Conservation (phyloP, 2,797 vertebrate species). For the Peromyscus eremicus region DNA sequence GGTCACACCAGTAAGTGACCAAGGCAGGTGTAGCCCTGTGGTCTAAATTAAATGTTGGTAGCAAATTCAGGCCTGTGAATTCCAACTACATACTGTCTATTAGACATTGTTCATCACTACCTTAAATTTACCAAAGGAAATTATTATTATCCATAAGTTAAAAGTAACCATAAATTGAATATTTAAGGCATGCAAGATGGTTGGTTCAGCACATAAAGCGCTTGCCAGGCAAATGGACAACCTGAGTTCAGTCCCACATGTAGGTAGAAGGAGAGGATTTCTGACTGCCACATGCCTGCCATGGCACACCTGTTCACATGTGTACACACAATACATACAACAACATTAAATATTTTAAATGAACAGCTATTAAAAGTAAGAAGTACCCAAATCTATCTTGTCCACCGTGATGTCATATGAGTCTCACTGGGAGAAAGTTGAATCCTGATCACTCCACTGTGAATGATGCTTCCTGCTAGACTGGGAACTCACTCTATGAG, state of each 20-base stretch:
- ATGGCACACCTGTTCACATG: neutral
- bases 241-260: neutral
- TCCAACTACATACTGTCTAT: neutral
- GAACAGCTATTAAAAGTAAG: neutral
- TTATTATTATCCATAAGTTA: neutral
- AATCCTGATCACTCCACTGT: neutral
- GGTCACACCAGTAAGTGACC: neutral
- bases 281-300: neutral
- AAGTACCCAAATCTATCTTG: conserved; percentile 14
- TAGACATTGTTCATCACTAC: neutral
- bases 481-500: neutral
- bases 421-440: neutral
- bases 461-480: neutral
- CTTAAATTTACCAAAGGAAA: conserved; percentile 44
- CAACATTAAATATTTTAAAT: neutral
- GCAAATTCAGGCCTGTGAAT: neutral
- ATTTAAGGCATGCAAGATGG: neutral
- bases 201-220: neutral
- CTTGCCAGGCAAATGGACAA: neutral
- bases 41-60: neutral
- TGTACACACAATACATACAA: neutral
- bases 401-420: neutral
- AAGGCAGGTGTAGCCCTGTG: neutral
- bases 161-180: conserved; percentile 27
- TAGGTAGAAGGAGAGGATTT: neutral